Evolutionary conservation across 92 coral and sea anemone genomes (phyloP), one percentile per base, ranked within the genome.

Genomic region (Zoanthus sansibaricus): DNA sequence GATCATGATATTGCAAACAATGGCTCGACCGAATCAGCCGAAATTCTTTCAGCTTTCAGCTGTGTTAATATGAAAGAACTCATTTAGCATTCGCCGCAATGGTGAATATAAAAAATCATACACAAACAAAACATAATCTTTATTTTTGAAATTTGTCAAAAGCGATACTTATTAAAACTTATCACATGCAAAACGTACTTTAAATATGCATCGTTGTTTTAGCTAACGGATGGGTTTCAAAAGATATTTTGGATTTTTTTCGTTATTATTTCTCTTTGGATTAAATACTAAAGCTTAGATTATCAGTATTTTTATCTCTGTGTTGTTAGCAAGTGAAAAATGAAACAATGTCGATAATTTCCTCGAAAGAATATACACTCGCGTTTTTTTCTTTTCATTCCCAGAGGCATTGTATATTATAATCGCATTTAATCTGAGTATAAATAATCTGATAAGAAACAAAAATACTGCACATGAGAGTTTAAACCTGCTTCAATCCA

Each of bases 61-160:
- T 90, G 93, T 90, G 82, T 90, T 90, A 82, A 75, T 76, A 86
- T 71, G 82, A 54, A 74, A 45, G 74, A 79, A 64, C 76, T 74
- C 71, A 74, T 86, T 90, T 87, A 30, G 87, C 31, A 77, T 77
- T 51, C 82, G 20, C 46, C 54, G 25, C 0, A 25, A 62, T 62
- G 55, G n/a, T 49, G 49, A 54, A 77, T 49, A 77, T 62, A 77
- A 77, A 77, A 58, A 54, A 2, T 4, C 11, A 51, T 77, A 7
- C 66, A 44, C 82, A 77, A 77, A 54, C 82, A 37, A 77, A 30
- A 62, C 15, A 52, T 77, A 55, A 77, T 77, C 46, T 49, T 31
- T 55, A 77, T 51, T 76, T 51, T 52, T 48, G 56, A 75, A 46
- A 76, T 77, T 77, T 77, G 82, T 79, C 84, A 79, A 61, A 79